phyloP scores from a whole-genome alignment of 2,797 vertebrate species.

The Threskiornis aethiopicus region DNA sequence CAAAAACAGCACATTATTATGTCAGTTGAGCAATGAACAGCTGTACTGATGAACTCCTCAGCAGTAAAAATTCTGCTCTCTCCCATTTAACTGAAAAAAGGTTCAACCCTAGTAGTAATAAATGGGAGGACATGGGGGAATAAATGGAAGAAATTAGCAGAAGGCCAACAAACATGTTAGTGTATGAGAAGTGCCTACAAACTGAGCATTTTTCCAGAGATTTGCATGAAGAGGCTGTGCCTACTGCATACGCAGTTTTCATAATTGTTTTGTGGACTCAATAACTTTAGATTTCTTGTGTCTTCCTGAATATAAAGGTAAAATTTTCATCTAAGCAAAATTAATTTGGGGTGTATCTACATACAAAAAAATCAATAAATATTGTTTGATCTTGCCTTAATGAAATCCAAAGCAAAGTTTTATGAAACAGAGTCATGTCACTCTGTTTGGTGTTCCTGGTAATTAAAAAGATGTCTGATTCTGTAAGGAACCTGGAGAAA shows the following conservation, averaged over 20 bases:
- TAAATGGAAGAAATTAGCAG: constrained; percentile 6
- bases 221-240: background rate
- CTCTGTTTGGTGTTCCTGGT: constrained; percentile 29
- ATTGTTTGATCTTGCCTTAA: constrained; percentile 4
- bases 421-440: background rate
- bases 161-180: background rate
- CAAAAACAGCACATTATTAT: constrained; percentile 44
- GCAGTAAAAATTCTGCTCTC: constrained; percentile 38
- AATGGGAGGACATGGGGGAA: background rate
- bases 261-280: background rate
- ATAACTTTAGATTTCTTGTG: background rate
- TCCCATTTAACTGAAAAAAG: constrained; percentile 12
- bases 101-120: background rate
- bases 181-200: background rate
- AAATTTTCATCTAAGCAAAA: constrained; percentile 1
- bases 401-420: constrained; percentile 28
- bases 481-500: constrained; percentile 29
- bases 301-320: background rate
- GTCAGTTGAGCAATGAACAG: constrained; percentile 51
- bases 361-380: background rate
- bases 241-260: background rate
- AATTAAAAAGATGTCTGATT: constrained; percentile 57
- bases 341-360: background rate
- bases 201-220: background rate
- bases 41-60: constrained; percentile 47